A percentile compares a stretch with the other conserved stretches of the same genome.
Conservation (phyloP, 2,797 vertebrate species). For the Dallia pectoralis region DNA sequence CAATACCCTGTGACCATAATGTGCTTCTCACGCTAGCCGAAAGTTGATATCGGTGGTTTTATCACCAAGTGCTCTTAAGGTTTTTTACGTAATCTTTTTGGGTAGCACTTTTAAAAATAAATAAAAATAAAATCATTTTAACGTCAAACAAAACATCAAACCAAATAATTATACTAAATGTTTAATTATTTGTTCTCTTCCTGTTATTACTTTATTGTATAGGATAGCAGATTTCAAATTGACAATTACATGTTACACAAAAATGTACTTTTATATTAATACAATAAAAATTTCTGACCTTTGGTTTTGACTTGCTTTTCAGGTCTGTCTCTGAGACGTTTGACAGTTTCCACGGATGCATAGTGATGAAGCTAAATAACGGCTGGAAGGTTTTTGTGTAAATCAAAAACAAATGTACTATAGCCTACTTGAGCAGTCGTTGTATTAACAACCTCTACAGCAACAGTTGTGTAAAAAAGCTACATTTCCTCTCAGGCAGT, state of each 20-base stretch:
- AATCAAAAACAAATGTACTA: constrained; percentile 4
- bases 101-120: not conserved
- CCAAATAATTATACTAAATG: not conserved
- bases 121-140: no score
- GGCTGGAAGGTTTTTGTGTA: not conserved
- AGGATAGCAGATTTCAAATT: not conserved
- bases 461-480: not conserved
- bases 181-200: no score
- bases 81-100: not conserved
- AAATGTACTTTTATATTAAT: no score
- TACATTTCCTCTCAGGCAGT: constrained; percentile 20
- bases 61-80: not conserved
- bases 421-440: not conserved
- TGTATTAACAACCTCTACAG: not conserved
- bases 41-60: not conserved
- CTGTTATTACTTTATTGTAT: not conserved
- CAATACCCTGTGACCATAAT: not conserved
- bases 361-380: constrained; percentile 48
- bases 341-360: constrained; percentile 83
- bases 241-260: not conserved
- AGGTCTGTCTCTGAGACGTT: constrained; percentile 78
- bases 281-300: constrained; percentile 67
- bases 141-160: not conserved
- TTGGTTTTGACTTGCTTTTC: constrained; percentile 70
- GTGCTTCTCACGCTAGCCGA: not conserved